Evolutionary conservation across 2,888 invertebrate species (phyloP).

Genomic region (Danaus chrysippus): DNA sequence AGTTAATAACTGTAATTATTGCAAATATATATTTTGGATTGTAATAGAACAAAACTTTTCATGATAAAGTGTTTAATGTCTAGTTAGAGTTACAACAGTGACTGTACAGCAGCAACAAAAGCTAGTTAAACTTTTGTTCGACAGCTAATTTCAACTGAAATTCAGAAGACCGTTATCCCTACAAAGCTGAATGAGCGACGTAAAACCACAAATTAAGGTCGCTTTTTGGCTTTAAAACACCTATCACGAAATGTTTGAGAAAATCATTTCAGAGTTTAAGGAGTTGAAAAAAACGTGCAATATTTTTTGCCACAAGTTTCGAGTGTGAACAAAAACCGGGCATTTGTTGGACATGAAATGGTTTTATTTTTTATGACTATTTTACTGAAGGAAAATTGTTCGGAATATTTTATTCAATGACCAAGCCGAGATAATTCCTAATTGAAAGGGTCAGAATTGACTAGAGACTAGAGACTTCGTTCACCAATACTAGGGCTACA

Average conservation of each 20-base stretch:
- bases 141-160: conserved; percentile 36
- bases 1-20: too few relatives aligned
- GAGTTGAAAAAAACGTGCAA: conserved; percentile 21
- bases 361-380: too few relatives aligned
- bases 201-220: conserved; percentile 47
- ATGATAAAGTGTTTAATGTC: too few relatives aligned
- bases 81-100: not conserved
- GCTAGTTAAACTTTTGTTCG: conserved; percentile 20
- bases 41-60: too few relatives aligned
- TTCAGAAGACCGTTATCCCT: conserved; percentile 38
- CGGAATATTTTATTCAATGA: too few relatives aligned
- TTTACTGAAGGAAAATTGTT: too few relatives aligned
- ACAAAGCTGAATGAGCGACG: conserved; percentile 39
- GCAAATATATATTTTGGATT: too few relatives aligned
- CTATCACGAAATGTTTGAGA: conserved; percentile 39
- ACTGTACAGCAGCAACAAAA: conserved; percentile 16
- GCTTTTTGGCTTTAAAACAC: conserved; percentile 40
- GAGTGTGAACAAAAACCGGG: not conserved
- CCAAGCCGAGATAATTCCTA: too few relatives aligned
- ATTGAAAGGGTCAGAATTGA: too few relatives aligned
- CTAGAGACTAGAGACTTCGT: too few relatives aligned
- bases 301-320: conserved; percentile 14
- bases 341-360: too few relatives aligned
- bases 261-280: conserved; percentile 33
- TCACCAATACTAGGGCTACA: too few relatives aligned